These are phyloP conservation scores for Cossypha heuglini DNA, from an alignment of 2,797 vertebrate genomes.

Conservation along the genomic window DNA sequence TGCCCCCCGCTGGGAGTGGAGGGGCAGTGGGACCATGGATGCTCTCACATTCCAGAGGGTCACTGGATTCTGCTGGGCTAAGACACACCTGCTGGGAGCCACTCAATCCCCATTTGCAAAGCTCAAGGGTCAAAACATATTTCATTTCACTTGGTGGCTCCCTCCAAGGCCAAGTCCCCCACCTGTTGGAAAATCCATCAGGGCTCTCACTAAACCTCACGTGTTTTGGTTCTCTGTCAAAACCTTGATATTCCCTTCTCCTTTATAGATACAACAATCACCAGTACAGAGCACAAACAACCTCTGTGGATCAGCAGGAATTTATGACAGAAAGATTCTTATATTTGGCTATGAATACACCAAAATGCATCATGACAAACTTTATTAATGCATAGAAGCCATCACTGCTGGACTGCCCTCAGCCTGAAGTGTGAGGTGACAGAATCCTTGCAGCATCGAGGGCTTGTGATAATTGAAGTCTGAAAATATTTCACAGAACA, in stretches of 20 bases:
- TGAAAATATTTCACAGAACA: background rate
- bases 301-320: background rate
- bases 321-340: background rate
- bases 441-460: background rate
- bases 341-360: background rate
- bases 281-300: background rate
- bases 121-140: background rate
- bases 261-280: background rate
- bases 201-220: background rate
- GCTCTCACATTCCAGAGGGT: background rate
- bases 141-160: background rate
- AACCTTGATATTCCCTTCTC: background rate
- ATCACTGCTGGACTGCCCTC: background rate
- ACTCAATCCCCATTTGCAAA: background rate
- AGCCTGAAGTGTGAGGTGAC: background rate
- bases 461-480: background rate
- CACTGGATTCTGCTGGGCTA: background rate
- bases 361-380: background rate
- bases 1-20: fast-evolving
- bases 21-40: background rate
- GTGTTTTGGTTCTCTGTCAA: background rate
- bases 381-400: background rate
- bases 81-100: background rate
- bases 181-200: background rate
- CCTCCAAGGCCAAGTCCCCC: background rate